Base-by-base conservation (phyloP, 2,888 invertebrate genomes). In the Eristalis intricaria region DNA sequence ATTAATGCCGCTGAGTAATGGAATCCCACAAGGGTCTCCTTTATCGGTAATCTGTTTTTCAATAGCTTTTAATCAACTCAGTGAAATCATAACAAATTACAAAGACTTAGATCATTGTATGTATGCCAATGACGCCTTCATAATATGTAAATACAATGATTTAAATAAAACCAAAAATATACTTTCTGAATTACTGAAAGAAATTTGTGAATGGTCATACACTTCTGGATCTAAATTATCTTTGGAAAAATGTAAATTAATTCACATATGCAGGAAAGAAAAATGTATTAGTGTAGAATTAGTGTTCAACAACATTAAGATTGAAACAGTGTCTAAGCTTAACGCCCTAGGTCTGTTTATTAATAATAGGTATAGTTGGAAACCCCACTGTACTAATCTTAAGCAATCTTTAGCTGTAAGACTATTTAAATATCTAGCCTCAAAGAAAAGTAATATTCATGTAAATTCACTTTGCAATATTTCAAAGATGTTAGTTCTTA, bases 401-500 rank as follows among this genome's bases (percentile, higher is more conserved):
- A 71, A 71, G 23, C 60, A 71, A 71, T 23, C 70, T 15, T 26
- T 71, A 61, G 70, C 70, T 43, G 43, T n/a, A 50, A 50, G 68
- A 23, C 50, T 68, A 32, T 32, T 68, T 50, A 50, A 68, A n/a
- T 68, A 68, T 29, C 29, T 50, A 10, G 26, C 50, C 22, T 50
- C 50, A 29, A 68, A 26, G 26, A 66, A 43, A 68, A 68, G 50
- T 32, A 56, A 32, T 32, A 29, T 68, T 11, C 50, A 68, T 50
- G 68, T 68, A 2, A 68, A 68, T 26, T 29, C 29, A 2, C 50
- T 68, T 29, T 68, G 68, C n/a, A n/a, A 26, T 43, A 66, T 66
- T 23, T 26, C 43, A 13, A 66, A 50, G n/a, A 50, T 29, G n/a
- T 68, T 43, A 43, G 2, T 43, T 43, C 40, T 43, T 15, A 43